phyloP scores from a whole-genome alignment of 2,797 vertebrate species.

The Rhyacichthys aspro region DNA sequence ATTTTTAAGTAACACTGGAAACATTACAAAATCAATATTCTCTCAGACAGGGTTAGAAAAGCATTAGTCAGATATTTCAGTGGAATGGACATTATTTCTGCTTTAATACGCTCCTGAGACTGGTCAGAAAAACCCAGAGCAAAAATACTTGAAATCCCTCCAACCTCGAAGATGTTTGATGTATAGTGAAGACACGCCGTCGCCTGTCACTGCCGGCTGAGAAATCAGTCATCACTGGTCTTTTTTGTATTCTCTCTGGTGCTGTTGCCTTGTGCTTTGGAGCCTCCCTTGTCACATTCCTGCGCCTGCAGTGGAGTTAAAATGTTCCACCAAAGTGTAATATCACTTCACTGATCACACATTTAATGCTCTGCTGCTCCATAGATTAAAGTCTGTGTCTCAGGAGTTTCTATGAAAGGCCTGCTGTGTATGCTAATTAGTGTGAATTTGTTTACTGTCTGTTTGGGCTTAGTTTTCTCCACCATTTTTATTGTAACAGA shows the following conservation, averaged over 20 bases:
- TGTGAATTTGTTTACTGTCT: slow-evolving; percentile 48
- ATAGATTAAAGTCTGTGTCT: slow-evolving; percentile 58
- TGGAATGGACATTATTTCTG: slow-evolving; percentile 1
- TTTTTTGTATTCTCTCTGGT: slow-evolving; percentile 49
- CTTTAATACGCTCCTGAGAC: neutral
- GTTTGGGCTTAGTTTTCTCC: slow-evolving; percentile 22
- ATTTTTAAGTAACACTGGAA: neutral
- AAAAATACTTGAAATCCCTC: slow-evolving; percentile 44
- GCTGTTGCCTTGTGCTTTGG: slow-evolving; percentile 47
- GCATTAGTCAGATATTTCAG: neutral
- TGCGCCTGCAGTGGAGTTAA: slow-evolving; percentile 56
- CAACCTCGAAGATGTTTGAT: slow-evolving; percentile 43
- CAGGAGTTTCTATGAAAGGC: slow-evolving; percentile 39
- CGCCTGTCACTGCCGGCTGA: slow-evolving; percentile 57
- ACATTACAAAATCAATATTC: neutral
- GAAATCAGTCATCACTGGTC: slow-evolving; percentile 49
- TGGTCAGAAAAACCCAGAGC: slow-evolving; percentile 39
- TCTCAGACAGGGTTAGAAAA: neutral
- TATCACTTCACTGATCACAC: slow-evolving; percentile 61
- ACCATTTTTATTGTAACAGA: slow-evolving; percentile 20
- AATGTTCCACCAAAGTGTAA: slow-evolving; percentile 63
- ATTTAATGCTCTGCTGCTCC: slow-evolving; percentile 54
- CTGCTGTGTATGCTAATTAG: slow-evolving; percentile 41
- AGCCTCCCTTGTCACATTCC: slow-evolving; percentile 55
- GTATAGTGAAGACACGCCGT: slow-evolving; percentile 37